Evolutionary conservation across 2,113 vertebrate genomes (phyloP), one percentile per base, ranked within the genome.

Genomic region (Cyrtonyx montezumae): DNA sequence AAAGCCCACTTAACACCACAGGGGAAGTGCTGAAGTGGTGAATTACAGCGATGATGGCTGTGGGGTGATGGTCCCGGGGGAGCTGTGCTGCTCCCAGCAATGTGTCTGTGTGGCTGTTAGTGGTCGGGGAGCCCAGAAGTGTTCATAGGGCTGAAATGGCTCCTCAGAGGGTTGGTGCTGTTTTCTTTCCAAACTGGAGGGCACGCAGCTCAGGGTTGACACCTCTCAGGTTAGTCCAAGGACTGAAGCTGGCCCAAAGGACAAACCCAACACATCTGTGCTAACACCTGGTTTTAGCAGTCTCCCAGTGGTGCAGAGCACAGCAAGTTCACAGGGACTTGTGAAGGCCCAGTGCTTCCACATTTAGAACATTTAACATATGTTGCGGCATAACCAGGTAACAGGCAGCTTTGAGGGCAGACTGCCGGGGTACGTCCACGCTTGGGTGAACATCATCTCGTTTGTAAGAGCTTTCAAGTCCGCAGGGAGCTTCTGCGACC

Each of bases 381-480:
- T 61, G 17, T n/a, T n/a, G 0, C 22, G 36, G 28, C 2, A 14
- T 21, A 45, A 53, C 3, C 62, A 51, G 56, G 8, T 4, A 81
- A 84, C 22, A 37, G 79, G 68, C 5, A 26, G 15, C 20, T 65
- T 34, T 62, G 82, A 66, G 67, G 59, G 73, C n/a, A 66, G 58
- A 45, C 32, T 58, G 74, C 10, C 53, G 62, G 61, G 1, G 13
- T 22, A 19, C 2, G 2, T 46, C 87, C 6, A 1, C 5, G 22
- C 45, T 32, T 14, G 0, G 0, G 2, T 78, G 55, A 49, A 77
- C 94, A 55, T 42, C 62, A 67, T 0, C 37, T 46, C 36, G 28
- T 51, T 94, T 62, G 68, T 75, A 25, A 82, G 74, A 85, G 46
- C 62, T 56, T 82, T 66, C 37, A 74, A 63, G 56, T 46, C 67